Percentiles rank a stretch among this genome's conserved stretches.
phyloP scores from a whole-genome alignment of 2,888 invertebrate species.

The Tenthredo distinguenda region DNA sequence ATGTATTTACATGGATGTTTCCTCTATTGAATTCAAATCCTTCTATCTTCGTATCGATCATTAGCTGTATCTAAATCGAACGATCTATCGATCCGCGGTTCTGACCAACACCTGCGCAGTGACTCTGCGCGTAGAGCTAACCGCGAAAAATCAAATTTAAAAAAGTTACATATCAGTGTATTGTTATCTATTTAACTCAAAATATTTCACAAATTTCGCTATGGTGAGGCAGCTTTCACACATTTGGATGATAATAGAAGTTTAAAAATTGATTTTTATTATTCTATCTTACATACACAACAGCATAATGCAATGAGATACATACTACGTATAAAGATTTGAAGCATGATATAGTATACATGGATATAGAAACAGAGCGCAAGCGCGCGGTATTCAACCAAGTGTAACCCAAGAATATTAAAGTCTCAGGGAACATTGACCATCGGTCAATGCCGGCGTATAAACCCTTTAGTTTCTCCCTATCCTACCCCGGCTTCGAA shows the following conservation, averaged over 20 bases:
- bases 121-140: neutral
- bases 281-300: neutral
- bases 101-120: neutral
- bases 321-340: neutral
- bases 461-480: neutral
- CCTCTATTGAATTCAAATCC: neutral
- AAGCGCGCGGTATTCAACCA: conserved; percentile 18
- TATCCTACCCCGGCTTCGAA: neutral
- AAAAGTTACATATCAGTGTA: neutral
- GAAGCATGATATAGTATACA: neutral
- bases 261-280: neutral
- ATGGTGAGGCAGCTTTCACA: neutral
- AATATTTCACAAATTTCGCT: neutral
- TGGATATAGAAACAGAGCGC: neutral
- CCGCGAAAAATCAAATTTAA: neutral
- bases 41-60: neutral
- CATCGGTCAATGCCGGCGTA: conserved; percentile 73
- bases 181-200: neutral
- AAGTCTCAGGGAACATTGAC: conserved; percentile 71
- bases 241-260: neutral
- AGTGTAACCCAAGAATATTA: conserved; percentile 14
- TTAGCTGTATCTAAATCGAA: neutral
- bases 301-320: neutral
- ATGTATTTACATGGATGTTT: neutral
- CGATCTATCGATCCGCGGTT: neutral